These are phyloP conservation scores for Eurystomus gularis DNA, from an alignment of 2,113 vertebrate species.

Conservation along the genomic window DNA sequence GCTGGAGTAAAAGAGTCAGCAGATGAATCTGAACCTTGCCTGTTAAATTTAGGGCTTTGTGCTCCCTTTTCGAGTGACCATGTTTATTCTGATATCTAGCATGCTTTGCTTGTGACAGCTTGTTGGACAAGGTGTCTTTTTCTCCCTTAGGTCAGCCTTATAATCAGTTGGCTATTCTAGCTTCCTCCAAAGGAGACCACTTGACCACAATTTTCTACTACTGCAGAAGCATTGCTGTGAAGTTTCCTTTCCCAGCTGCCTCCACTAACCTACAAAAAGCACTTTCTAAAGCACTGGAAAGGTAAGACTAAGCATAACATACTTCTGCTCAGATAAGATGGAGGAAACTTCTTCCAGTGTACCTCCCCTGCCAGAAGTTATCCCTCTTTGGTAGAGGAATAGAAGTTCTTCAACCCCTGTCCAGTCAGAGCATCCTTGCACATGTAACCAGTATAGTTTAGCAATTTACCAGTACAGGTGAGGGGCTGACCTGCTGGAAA, in stretches of 20 bases:
- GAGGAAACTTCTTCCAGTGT: not conserved
- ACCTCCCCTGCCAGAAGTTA: not conserved
- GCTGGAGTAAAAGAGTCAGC: not conserved
- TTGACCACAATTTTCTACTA: slow-evolving; percentile 99
- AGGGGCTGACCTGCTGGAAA: not conserved
- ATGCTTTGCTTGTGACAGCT: not conserved
- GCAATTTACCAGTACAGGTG: not conserved
- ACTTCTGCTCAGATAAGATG: not conserved
- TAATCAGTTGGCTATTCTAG: slow-evolving; percentile 98
- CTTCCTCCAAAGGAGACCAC: slow-evolving; percentile 98
- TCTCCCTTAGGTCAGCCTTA: slow-evolving; percentile 91
- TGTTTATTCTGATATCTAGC: not conserved
- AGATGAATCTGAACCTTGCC: not conserved
- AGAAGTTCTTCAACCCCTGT: fast-evolving
- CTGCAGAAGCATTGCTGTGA: slow-evolving; percentile 99
- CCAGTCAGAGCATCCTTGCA: not conserved
- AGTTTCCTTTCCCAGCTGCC: slow-evolving; percentile 98
- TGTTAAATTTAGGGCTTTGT: not conserved
- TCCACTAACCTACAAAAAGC: slow-evolving; percentile 99
- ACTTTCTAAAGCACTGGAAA: slow-evolving; percentile 98
- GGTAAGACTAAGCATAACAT: slow-evolving; percentile 70
- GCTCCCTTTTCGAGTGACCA: not conserved
- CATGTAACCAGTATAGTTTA: not conserved
- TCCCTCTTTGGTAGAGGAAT: not conserved
- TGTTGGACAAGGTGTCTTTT: not conserved